phyloP scores from a whole-genome alignment of 2,888 invertebrate genomes.

The Pediacus dermestoides region DNA sequence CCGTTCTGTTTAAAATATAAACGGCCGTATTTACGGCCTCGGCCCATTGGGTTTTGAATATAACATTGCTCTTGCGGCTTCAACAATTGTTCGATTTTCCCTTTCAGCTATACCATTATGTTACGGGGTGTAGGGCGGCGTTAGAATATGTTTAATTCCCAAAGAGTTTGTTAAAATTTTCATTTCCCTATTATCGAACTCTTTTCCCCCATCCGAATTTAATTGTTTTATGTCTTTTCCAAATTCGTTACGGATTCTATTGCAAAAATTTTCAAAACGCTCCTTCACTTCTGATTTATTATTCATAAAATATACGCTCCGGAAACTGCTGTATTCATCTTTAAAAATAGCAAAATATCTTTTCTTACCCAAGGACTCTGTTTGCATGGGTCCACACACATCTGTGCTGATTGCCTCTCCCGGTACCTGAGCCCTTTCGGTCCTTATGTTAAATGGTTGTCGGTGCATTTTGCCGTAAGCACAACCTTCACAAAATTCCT shows the following conservation, averaged over 20 bases:
- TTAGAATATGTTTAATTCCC: constrained; percentile 22
- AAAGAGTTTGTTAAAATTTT: constrained; percentile 12
- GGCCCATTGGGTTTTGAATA: constrained; percentile 18
- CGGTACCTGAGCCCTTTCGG: constrained; percentile 8
- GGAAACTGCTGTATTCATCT: constrained; percentile 17
- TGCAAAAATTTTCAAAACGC: constrained; percentile 13
- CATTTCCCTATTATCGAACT: constrained; percentile 21
- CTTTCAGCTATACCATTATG: constrained; percentile 17
- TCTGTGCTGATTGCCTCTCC: constrained; percentile 16
- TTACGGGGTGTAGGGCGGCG: constrained; percentile 16
- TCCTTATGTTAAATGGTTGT: constrained; percentile 16
- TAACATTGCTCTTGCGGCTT: constrained; percentile 20
- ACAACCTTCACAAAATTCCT: constrained; percentile 24
- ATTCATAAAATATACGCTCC: constrained; percentile 16
- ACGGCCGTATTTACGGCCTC: constrained; percentile 22
- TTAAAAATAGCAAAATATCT: constrained; percentile 20
- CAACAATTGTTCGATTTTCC: constrained; percentile 17
- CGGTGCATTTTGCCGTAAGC: constrained; percentile 24
- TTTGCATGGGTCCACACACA: constrained; percentile 19
- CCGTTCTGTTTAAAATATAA: constrained; percentile 21
- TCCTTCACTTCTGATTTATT: constrained; percentile 15
- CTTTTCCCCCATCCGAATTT: constrained; percentile 23
- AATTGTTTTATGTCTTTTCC: constrained; percentile 22
- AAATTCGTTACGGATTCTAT: constrained; percentile 20
- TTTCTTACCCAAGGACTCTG: constrained; percentile 10